phyloP scores from a whole-genome alignment of 1,140 invertebrate species.

The Cydia splendana region DNA sequence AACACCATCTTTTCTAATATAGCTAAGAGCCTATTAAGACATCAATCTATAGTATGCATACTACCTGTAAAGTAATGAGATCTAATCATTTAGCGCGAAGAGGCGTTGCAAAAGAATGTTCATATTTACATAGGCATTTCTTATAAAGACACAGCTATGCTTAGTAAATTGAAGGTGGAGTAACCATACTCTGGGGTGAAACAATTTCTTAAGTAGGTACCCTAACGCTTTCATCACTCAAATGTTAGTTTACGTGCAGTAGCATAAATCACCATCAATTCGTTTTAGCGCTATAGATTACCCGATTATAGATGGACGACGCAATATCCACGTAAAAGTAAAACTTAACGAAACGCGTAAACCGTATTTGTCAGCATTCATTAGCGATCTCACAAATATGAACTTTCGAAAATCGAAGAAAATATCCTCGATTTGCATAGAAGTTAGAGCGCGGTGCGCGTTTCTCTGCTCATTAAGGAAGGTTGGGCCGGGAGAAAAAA shows the following conservation, averaged over 20 bases:
- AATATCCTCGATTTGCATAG: conserved; percentile 33
- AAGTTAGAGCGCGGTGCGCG: conserved; percentile 31
- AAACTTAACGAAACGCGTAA: conserved; percentile 22
- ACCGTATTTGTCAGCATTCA: conserved; percentile 32
- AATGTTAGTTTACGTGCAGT: conserved; percentile 5
- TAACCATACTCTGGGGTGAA: conserved; percentile 4
- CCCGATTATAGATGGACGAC: background rate
- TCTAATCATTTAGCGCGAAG: conserved; percentile 8
- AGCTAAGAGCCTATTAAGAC: conserved; percentile 6
- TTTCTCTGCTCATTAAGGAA: conserved; percentile 63
- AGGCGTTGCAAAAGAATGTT: background rate
- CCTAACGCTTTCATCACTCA: too few species aligned
- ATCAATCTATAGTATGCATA: background rate
- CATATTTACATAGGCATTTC: background rate
- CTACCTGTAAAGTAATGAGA: background rate
- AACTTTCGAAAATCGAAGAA: conserved; percentile 36
- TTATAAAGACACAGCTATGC: background rate
- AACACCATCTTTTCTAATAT: conserved; percentile 15
- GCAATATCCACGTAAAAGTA: conserved; percentile 20
- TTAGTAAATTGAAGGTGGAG: background rate
- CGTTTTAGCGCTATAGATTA: conserved; percentile 19
- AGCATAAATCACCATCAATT: conserved; percentile 28
- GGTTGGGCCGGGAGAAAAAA: conserved; percentile 58
- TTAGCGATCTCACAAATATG: conserved; percentile 33
- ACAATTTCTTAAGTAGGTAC: conserved; percentile 27